phyloP scores from a whole-genome alignment of 2,888 invertebrate genomes.

The Ophion ellenae region DNA sequence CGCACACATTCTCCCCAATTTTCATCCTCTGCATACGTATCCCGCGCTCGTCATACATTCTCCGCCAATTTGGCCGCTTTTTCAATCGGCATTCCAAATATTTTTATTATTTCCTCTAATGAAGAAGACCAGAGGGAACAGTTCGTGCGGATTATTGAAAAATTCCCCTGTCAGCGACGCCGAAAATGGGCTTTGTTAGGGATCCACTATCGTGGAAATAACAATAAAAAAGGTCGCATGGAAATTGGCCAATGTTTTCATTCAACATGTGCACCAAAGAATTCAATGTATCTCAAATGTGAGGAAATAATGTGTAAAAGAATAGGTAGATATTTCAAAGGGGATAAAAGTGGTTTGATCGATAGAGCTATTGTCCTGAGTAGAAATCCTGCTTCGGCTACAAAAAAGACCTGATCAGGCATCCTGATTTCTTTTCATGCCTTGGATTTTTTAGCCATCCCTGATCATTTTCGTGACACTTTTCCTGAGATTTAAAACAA shows the following conservation, averaged over 20 bases:
- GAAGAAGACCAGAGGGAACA: background rate
- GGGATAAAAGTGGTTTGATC: no score
- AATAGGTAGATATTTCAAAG: no score
- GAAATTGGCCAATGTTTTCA: background rate
- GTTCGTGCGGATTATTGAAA: background rate
- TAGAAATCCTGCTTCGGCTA: no score
- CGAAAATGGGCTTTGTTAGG: background rate
- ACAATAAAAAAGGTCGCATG: background rate
- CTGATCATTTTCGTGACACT: no score
- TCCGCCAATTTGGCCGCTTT: background rate
- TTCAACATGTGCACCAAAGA: no score
- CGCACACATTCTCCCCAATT: constrained; percentile 10
- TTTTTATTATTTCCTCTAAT: background rate
- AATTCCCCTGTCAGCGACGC: background rate
- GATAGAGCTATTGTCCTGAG: no score
- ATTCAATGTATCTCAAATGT: no score
- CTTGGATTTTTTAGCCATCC: no score
- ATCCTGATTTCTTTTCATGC: no score
- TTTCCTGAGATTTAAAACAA: no score
- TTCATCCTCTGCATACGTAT: background rate
- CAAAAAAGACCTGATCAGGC: no score
- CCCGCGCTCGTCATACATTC: background rate
- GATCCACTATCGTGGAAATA: background rate
- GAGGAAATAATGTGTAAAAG: no score
- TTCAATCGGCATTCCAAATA: background rate